These are phyloP conservation scores for Hiodon alosoides DNA, from an alignment of 2,113 vertebrate genomes.

Conservation along the genomic window DNA sequence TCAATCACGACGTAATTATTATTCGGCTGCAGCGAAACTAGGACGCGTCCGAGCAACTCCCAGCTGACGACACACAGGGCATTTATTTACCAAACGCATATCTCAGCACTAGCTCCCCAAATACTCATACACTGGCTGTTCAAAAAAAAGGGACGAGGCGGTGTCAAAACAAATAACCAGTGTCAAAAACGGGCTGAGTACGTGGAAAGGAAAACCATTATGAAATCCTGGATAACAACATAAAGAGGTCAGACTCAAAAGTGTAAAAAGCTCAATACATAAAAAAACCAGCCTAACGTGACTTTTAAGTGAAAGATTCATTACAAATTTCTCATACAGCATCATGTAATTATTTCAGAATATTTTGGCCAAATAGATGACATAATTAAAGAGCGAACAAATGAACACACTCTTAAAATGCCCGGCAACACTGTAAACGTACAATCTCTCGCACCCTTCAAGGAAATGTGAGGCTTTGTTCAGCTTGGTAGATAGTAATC, in stretches of 20 bases:
- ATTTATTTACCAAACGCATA: not conserved
- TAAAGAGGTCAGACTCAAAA: too few relatives aligned
- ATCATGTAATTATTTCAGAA: too few relatives aligned
- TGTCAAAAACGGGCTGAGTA: not conserved
- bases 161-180: not conserved
- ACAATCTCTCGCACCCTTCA: too few relatives aligned
- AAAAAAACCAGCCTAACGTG: too few relatives aligned
- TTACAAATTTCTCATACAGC: too few relatives aligned
- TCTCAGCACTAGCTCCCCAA: not conserved
- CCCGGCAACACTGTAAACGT: too few relatives aligned
- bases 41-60: conserved; percentile 41
- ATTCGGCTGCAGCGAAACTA: conserved; percentile 46
- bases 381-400: too few relatives aligned
- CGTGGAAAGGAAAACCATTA: not conserved
- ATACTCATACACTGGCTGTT: not conserved
- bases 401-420: too few relatives aligned
- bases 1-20: conserved; percentile 52
- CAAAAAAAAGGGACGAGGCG: not conserved
- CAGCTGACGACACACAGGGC: conserved; percentile 21
- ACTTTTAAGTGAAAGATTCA: too few relatives aligned
- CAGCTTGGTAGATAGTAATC: not conserved
- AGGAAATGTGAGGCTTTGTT: not conserved
- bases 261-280: too few relatives aligned
- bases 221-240: too few relatives aligned
- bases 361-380: too few relatives aligned